Base-by-base conservation (phyloP, 2,113 vertebrate genomes). In the Melanerpes aurifrons region DNA sequence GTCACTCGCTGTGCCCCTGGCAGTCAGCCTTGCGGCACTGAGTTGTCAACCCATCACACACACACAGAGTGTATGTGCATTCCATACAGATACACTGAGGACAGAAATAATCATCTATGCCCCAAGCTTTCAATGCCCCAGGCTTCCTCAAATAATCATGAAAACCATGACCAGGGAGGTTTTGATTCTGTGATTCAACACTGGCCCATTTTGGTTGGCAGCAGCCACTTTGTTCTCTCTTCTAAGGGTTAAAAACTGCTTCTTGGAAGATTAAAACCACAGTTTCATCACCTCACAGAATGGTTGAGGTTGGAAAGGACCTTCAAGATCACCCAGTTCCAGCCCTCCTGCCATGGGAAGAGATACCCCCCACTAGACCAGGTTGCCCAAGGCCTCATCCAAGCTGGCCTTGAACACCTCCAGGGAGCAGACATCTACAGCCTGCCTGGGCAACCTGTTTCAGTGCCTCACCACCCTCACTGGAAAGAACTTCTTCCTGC, bases 1-100 rank as follows among this genome's bases (percentile, higher is more conserved):
- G 54, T 9, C 74, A 47, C 40, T 24, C 5, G 1, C 45, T 3
- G 24, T 22, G 69, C 15, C 64, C 62, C 35, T 24, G 56, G 53
- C 21, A 17, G 43, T 3, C 82, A 75, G 18, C 18, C 56, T 75
- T 26, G 1, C 0, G 0, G 69, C 50, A 4, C 35, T 1, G 50
- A 54, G 66, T 2, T 67, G 7, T 59, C 61, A 13, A 3, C 72
- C 12, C 12, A 11, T 50, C 75, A 1, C 56, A 13, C 8, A 12
- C 59, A 4, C 3, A 3, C 50, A 7, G 43, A 43, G 1, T 6
- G 73, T 15, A 18, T 4, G n/a, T 2, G 1, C 9, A 58, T 18
- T 5, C 74, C 61, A 16, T 24, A 75, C 2, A 57, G 58, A 84
- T 4, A 20, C 20, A 15, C n/a, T 31, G 2, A 61, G 83, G 28